Percentiles rank a stretch among this genome's conserved stretches.
phyloP scores from a whole-genome alignment of 1,140 invertebrate species.

The Trissolcus basalis region DNA sequence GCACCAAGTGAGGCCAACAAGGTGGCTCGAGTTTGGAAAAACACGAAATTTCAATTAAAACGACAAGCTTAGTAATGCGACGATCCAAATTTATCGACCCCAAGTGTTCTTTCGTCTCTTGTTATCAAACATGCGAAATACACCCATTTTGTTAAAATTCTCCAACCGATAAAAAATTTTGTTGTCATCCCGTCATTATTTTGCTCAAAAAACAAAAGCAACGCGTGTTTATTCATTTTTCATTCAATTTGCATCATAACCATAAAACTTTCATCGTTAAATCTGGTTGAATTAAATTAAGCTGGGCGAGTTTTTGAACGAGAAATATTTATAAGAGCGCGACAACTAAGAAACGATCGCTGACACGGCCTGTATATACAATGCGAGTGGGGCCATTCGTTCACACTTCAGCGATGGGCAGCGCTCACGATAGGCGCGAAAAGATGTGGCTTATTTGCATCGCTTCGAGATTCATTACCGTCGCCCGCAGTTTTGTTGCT shows the following conservation, averaged over 20 bases:
- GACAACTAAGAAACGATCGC: conserved; percentile 2
- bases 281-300: background rate
- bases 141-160: background rate
- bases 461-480: conserved; percentile 65
- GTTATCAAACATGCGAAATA: conserved; percentile 30
- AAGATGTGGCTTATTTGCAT: conserved; percentile 65
- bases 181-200: too few species aligned
- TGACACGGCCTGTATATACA: conserved; percentile 27
- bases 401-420: conserved; percentile 39
- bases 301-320: background rate
- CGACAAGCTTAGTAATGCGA: conserved; percentile 74
- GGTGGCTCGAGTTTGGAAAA: conserved; percentile 67
- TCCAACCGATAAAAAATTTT: background rate
- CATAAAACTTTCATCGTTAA: background rate
- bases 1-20: conserved; percentile 47
- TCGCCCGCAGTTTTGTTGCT: conserved; percentile 28
- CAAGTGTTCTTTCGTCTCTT: conserved; percentile 18
- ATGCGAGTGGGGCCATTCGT: conserved; percentile 25
- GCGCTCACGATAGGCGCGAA: conserved; percentile 48
- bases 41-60: conserved; percentile 77
- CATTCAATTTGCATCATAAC: background rate
- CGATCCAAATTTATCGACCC: conserved; percentile 69
- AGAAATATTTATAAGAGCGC: background rate
- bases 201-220: too few species aligned
- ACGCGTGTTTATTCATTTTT: too few species aligned